Conservation (phyloP, 2,888 invertebrate genomes). For the Agrochola litura region DNA sequence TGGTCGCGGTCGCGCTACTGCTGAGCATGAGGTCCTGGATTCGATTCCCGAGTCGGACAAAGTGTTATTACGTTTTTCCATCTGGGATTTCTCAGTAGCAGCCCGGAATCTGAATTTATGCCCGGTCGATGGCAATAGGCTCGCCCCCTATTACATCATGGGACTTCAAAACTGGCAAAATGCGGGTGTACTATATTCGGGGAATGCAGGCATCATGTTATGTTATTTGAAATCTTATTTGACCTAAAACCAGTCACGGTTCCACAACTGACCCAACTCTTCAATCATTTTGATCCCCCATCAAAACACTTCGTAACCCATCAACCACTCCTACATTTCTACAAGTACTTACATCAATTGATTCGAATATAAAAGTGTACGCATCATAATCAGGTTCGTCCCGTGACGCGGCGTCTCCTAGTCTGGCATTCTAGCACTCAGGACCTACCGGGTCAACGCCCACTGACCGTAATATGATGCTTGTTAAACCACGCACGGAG, state of each 20-base stretch:
- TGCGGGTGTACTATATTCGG: no score
- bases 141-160: no score
- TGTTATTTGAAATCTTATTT: background rate
- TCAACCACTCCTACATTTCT: constrained; percentile 36
- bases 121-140: no score
- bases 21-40: no score
- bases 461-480: constrained; percentile 74
- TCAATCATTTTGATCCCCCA: constrained; percentile 30
- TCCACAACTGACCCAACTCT: background rate
- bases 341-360: constrained; percentile 44
- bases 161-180: no score
- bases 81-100: no score
- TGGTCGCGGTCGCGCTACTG: no score
- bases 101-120: no score
- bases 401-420: constrained; percentile 72
- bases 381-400: constrained; percentile 38
- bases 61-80: no score
- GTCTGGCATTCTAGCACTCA: constrained; percentile 69
- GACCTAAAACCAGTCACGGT: background rate
- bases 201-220: no score
- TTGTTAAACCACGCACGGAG: constrained; percentile 19
- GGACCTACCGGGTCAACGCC: constrained; percentile 80
- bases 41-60: no score
- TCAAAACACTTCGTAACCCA: constrained; percentile 33
- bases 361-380: constrained; percentile 44